Evolutionary conservation across 2,113 vertebrate genomes (phyloP), one percentile per base, ranked within the genome.

Genomic region (Apteryx mantelli): DNA sequence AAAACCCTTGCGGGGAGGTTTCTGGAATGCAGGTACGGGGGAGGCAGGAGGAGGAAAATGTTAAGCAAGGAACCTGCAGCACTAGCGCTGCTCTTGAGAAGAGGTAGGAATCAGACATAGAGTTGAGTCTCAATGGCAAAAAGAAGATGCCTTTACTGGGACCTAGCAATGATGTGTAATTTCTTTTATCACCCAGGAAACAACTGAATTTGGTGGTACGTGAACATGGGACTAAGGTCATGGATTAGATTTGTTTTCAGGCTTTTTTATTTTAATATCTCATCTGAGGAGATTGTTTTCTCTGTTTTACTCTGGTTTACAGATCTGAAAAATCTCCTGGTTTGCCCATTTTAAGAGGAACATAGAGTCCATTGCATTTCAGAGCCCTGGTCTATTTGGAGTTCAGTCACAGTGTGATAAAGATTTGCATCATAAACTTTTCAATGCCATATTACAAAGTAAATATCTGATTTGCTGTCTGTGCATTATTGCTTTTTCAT

Each of bases 311-410:
- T 38, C 13, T 1, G 2, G 4, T 40, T 87, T 53, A 58, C n/a
- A 13, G 34, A 53, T 9, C 53, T 56, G 58, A 90, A 88, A 55
- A 73, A 38, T 44, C 40, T 77, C 22, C 8, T 22, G 3, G 9
- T 69, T 73, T 82, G 7, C 22, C 14, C 13, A 52, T 38, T 36
- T 16, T 73, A 19, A 11, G 52, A 71, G n/a, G 52, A 71, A 52
- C 28, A 28, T 36, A 22, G 24, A 65, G n/a, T 55, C 28, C 2
- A 0, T 73, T 91, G 34, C 8, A 8, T 12, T 69, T 74, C 7
- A 30, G 69, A 34, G 65, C 0, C 0, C 14, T 81, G 42, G 10
- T 11, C 36, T 86, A 0, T 66, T 86, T 78, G 64, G 50, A 13
- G 2, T 74, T 87, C 44, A 65, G 1, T 80, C 26, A 9, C 28